A percentile compares a stretch with the other conserved stretches of the same genome.
These are phyloP conservation scores for Stegostoma tigrinum DNA, from an alignment of 2,113 vertebrate species.

Conservation along the genomic window DNA sequence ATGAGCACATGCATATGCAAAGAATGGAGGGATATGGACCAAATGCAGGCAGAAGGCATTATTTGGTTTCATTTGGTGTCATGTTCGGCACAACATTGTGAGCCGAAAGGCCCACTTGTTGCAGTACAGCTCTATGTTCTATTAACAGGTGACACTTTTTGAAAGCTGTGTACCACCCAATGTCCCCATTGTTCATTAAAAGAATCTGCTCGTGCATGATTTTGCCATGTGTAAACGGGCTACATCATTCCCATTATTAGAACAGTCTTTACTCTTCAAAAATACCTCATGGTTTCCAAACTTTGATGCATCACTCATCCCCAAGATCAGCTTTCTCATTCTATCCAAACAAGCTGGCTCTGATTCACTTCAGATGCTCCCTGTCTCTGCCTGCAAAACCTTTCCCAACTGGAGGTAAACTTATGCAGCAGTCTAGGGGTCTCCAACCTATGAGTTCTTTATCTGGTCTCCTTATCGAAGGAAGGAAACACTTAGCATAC, in stretches of 20 bases:
- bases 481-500: too few species aligned
- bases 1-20: too few species aligned
- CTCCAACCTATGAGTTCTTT: background rate
- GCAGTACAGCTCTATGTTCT: too few species aligned
- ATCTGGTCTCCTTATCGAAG: too few species aligned
- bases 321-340: background rate
- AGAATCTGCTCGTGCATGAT: background rate
- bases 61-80: too few species aligned
- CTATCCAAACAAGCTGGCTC: background rate
- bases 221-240: background rate
- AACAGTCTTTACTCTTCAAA: background rate
- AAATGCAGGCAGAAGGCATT: too few species aligned
- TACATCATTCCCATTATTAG: background rate
- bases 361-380: background rate
- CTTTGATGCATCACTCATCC: background rate
- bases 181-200: background rate
- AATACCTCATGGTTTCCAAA: background rate
- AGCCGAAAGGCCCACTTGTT: too few species aligned
- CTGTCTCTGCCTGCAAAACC: background rate
- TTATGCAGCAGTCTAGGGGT: background rate
- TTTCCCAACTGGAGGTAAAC: background rate
- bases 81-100: too few species aligned
- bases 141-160: too few species aligned
- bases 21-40: too few species aligned
- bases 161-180: too few species aligned